These are phyloP conservation scores for Cheiracanthium punctorium DNA, from an alignment of 2,888 invertebrate genomes.

Conservation along the genomic window DNA sequence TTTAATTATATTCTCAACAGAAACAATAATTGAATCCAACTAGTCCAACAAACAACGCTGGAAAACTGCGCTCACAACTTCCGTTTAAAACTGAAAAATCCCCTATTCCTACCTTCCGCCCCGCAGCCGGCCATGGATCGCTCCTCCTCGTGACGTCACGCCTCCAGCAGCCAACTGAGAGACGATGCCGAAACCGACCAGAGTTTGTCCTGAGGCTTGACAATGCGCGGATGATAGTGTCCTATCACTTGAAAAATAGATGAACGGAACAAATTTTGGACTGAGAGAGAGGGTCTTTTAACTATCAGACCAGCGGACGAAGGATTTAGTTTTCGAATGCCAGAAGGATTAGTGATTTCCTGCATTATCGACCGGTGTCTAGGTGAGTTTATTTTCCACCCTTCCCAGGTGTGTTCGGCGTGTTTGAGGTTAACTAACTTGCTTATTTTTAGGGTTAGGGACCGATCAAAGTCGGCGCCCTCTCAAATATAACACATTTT, in stretches of 20 bases:
- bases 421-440: not conserved
- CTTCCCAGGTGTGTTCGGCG: not conserved
- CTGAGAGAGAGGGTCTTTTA: not conserved
- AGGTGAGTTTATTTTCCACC: slow-evolving; percentile 6
- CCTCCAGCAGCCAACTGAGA: slow-evolving; percentile 45
- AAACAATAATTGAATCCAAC: too few species aligned
- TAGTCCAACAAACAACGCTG: too few species aligned
- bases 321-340: slow-evolving; percentile 15
- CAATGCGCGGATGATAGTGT: not conserved
- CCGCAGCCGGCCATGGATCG: slow-evolving; percentile 52
- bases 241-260: not conserved
- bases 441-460: slow-evolving; percentile 25
- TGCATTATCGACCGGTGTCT: slow-evolving; percentile 3
- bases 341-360: not conserved
- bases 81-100: not conserved
- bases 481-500: not conserved
- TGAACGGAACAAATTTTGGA: not conserved
- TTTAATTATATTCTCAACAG: too few species aligned
- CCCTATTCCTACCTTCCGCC: slow-evolving; percentile 32
- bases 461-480: slow-evolving; percentile 24
- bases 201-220: slow-evolving; percentile 40
- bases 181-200: slow-evolving; percentile 27
- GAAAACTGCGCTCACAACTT: too few species aligned
- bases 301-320: not conserved
- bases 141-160: slow-evolving; percentile 59